Percentiles rank a stretch among this genome's conserved stretches.
Conservation (phyloP, 2,797 vertebrate genomes). For the Sciurus carolinensis region DNA sequence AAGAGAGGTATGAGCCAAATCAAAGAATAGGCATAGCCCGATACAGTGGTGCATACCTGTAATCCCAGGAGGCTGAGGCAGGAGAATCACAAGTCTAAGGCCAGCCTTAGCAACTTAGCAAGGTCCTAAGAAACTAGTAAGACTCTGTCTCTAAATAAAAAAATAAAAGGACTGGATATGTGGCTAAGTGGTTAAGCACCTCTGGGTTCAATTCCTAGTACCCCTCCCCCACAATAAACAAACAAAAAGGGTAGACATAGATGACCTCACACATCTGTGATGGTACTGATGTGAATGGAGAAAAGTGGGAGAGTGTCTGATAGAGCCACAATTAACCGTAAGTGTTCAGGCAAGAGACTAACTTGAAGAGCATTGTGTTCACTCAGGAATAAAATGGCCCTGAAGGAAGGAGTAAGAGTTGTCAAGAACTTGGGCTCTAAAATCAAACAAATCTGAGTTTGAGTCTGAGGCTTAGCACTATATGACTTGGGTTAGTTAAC, state of each 20-base stretch:
- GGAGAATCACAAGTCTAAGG: too few species aligned
- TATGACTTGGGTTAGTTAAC: conserved; percentile 39
- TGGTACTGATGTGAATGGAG: not conserved
- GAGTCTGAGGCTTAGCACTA: conserved; percentile 1
- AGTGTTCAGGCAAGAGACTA: not conserved
- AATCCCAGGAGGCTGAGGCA: too few species aligned
- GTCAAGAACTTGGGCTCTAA: not conserved
- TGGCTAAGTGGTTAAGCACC: too few species aligned
- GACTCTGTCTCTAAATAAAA: too few species aligned
- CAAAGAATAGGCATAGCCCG: not conserved
- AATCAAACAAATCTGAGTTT: conserved; percentile 55
- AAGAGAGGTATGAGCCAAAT: conserved; percentile 45
- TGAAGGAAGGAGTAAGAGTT: conserved; percentile 31
- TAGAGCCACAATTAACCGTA: conserved; percentile 4
- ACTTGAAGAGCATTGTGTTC: conserved; percentile 46
- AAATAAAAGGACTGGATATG: too few species aligned
- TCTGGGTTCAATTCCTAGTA: too few species aligned
- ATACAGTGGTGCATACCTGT: too few species aligned
- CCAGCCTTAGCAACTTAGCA: too few species aligned
- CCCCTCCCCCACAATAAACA: too few species aligned
- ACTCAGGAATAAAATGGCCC: conserved; percentile 64
- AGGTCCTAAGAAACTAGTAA: too few species aligned
- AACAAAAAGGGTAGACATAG: not conserved
- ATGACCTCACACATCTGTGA: conserved; percentile 14
- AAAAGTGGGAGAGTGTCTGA: not conserved